Evolutionary conservation across 2,113 vertebrate genomes (phyloP), one percentile per base, ranked within the genome.

Genomic region (Microtus ochrogaster): DNA sequence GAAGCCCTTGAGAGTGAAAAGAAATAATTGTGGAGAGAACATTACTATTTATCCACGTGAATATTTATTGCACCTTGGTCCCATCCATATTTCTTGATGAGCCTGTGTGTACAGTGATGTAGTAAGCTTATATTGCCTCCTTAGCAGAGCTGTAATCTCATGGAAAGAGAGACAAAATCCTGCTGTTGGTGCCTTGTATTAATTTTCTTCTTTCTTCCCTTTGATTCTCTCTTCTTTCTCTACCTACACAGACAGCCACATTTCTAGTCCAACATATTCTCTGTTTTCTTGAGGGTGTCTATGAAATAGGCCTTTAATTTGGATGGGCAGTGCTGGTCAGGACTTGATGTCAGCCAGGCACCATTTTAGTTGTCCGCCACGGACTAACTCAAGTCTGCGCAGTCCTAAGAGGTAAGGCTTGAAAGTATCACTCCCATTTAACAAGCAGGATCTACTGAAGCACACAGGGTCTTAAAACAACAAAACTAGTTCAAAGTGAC

Each of bases 251-350:
- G 47, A 30, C 77, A 78, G 65, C 47, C 74, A 47, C 63, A 39
- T 91, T 90, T 95, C 82, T 93, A 85, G 74, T 90, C 39, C 76
- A 77, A 7, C 55, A 22, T 5, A 55, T 49, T 78, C 73, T 94
- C 55, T 95, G 3, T 82, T 95, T 90, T 90, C 70, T 95, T 55
- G 76, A 66, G 49, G 14, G 4, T 68, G 13, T 78, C 33, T 47
- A 11, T 92, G 85, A 90, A 93, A 70, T 19, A 72, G 44, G 52
- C 85, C 92, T 94, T 77, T 47, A 78, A 68, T 90, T 89, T 91
- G 58, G 5, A 47, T 76, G 73, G 79, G 24, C 94, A 81, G 22
- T 68, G 65, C 70, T 83, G 78, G 26, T 84, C 90, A 93, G 78
- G 82, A 47, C 39, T 90, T 90, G 52, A 39, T 78, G 85, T 28